A percentile compares a stretch with the other conserved stretches of the same genome.
Conservation (phyloP, 1,140 invertebrate genomes). For the Caenorhabditis elegans region DNA sequence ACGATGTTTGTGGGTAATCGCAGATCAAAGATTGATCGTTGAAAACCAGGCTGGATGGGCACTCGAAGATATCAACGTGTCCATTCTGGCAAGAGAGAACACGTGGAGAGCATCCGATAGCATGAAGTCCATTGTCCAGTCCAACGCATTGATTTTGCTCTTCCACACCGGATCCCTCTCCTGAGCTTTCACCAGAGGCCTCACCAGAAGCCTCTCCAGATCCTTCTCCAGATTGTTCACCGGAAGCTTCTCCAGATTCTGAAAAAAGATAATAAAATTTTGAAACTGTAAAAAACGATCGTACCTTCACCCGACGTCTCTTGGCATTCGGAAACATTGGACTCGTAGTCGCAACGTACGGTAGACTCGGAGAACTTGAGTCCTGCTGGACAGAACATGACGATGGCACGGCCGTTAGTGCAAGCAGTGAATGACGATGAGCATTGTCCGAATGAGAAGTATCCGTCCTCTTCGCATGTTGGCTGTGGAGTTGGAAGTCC, state of each 20-base stretch:
- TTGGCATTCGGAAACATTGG: background rate
- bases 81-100: background rate
- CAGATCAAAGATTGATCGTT: background rate
- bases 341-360: background rate
- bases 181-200: background rate
- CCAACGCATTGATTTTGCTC: background rate
- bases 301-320: background rate
- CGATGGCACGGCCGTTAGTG: constrained; percentile 3
- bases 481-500: background rate
- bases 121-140: background rate
- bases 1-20: constrained; percentile 19
- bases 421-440: constrained; percentile 17
- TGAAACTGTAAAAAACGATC: background rate
- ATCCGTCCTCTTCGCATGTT: constrained; percentile 14
- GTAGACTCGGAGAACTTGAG: constrained; percentile 2
- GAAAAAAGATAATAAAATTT: background rate
- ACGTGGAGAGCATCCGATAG: constrained; percentile 7
- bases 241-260: background rate
- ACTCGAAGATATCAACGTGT: constrained; percentile 11
- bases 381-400: constrained; percentile 16
- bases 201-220: background rate
- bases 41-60: background rate
- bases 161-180: background rate
- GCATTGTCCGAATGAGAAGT: constrained; percentile 9
- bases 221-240: background rate